Evolutionary conservation across 2,113 vertebrate species (phyloP), one percentile per base, ranked within the genome.

Genomic region (Sisor rabdophorus): DNA sequence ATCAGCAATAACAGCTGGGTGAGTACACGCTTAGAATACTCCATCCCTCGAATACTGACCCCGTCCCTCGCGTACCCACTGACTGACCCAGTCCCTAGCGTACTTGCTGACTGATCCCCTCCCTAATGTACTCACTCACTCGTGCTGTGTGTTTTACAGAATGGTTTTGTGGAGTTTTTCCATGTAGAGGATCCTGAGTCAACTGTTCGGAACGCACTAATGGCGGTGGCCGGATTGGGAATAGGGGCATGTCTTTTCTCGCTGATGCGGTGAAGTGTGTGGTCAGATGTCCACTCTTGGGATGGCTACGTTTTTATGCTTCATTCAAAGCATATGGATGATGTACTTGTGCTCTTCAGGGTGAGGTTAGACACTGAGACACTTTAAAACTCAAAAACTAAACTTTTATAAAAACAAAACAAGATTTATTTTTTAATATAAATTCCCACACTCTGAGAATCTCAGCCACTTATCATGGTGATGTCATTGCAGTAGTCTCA

Each of bases 91-190:
- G n/a, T n/a, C n/a, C n/a, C n/a, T n/a, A n/a, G n/a, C n/a, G n/a
- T n/a, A n/a, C n/a, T n/a, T n/a, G n/a, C n/a, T n/a, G n/a, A n/a
- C n/a, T n/a, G n/a, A n/a, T n/a, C n/a, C n/a, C n/a, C n/a, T n/a
- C n/a, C n/a, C n/a, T n/a, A n/a, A n/a, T n/a, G n/a, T n/a, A 30
- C 56, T 28, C 58, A 28, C 5, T 17, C 15, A 16, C 15, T 28
- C 63, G 32, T 26, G 20, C 28, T 73, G 1, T 70, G 11, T n/a
- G 3, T 78, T 26, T 36, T 2, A 13, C 68, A 87, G 94, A 91
- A 93, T 70, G 94, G 93, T 22, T 95, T 94, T 81, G 91, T 92
- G 10, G 87, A 93, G 36, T 95, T 95, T 71, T 95, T 95, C 77
- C 88, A 82, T 0, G 84, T 92, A 3, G 90, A 92, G 79, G 93